Evolutionary conservation across 2,113 vertebrate species (phyloP), one percentile per base, ranked within the genome.

Genomic region (Coreoperca whiteheadi): DNA sequence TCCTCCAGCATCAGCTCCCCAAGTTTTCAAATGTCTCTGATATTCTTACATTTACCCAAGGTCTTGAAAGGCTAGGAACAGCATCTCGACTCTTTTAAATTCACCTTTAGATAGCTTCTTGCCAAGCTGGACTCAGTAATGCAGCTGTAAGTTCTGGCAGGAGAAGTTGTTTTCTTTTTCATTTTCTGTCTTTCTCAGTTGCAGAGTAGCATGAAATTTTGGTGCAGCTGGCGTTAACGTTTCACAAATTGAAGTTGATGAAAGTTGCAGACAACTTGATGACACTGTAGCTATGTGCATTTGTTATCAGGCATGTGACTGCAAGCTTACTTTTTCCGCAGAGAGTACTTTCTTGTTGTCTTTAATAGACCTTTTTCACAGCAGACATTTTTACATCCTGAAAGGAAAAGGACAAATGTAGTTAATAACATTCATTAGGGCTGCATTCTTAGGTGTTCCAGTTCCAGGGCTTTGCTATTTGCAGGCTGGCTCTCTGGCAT

Each of bases 1-100:
- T 86, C 74, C 80, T 54, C 48, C 77, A 71, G 73, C 84, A 53
- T 68, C 77, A 61, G 67, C 82, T 81, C 74, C 77, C 74, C 74
- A 72, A 2, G 12, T 77, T 68, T 37, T 74, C 50, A 61, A 66
- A 69, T 70, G 74, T 83, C 61, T 79, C 65, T 43, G 71, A 74
- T 75, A 75, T 60, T 81, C 16, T 74, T 72, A 46, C 63, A 43
- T 72, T 39, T 77, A 73, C 85, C 64, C 2, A 10, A 81, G 60
- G 71, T 57, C 72, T 74, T 41, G 10, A 75, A 81, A 64, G 70
- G 80, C 71, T 67, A 25, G 11, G 16, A 64, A 70, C 74, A 77
- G 34, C 56, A 28, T 81, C 61, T 67, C 11, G 0, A 25, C 57
- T 83, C 77, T 68, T 85, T 85, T 41, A 77, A 79, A 77, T 65